phyloP scores from a whole-genome alignment of 2,888 invertebrate species.

The Dendrolimus pini region DNA sequence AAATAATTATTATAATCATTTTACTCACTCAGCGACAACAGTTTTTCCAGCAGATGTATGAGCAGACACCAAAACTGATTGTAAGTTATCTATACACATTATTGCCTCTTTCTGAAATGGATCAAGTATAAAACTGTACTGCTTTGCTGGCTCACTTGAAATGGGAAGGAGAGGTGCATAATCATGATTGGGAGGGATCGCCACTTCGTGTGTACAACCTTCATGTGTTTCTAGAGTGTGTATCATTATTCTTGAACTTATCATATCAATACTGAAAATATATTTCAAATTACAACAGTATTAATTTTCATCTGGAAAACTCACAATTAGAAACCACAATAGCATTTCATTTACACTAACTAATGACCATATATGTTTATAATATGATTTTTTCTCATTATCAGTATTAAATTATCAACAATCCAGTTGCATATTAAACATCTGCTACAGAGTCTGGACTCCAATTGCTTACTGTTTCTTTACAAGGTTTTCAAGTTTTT shows the following conservation, averaged over 20 bases:
- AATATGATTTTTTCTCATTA: no score
- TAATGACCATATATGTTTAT: no score
- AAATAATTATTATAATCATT: no score
- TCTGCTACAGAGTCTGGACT: no score
- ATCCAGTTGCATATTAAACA: no score
- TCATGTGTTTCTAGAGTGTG: slow-evolving; percentile 93
- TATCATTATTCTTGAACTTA: slow-evolving; percentile 88
- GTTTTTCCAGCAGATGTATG: slow-evolving; percentile 99
- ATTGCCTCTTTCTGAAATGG: slow-evolving; percentile 99
- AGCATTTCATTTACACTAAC: no score
- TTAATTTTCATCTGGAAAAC: no score
- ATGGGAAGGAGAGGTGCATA: slow-evolving; percentile 80
- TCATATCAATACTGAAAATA: slow-evolving; percentile 80
- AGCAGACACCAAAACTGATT: slow-evolving; percentile 98
- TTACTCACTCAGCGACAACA: slow-evolving; percentile 95
- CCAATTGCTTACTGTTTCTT: no score
- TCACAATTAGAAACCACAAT: no score
- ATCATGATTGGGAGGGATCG: slow-evolving; percentile 91
- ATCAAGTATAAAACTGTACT: slow-evolving; percentile 96
- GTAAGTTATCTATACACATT: slow-evolving; percentile 96
- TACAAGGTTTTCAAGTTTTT: no score
- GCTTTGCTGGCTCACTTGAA: slow-evolving; percentile 87
- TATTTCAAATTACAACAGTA: background rate
- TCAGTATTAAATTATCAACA: no score
- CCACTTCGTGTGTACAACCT: slow-evolving; percentile 97